phyloP scores from a whole-genome alignment of 2,888 invertebrate genomes.

The Andrena trimmerana region DNA sequence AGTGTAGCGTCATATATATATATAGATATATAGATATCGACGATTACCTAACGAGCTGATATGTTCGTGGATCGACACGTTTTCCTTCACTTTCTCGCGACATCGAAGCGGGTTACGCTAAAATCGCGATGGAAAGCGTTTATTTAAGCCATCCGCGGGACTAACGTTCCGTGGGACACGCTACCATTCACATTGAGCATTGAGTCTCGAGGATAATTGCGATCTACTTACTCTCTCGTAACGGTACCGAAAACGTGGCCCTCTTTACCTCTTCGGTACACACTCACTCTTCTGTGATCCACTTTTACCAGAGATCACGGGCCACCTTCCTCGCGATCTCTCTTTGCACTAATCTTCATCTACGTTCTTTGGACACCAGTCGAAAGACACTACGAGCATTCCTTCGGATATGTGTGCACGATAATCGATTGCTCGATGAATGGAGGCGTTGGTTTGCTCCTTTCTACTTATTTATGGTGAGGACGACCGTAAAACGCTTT shows the following conservation, averaged over 20 bases:
- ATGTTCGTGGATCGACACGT: constrained; percentile 48
- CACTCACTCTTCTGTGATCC: neutral
- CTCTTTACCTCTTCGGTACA: constrained; percentile 9
- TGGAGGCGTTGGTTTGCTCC: neutral
- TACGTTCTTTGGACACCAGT: neutral
- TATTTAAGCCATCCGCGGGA: constrained; percentile 15
- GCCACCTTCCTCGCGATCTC: neutral
- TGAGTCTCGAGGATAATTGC: constrained; percentile 45
- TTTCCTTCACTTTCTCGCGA: constrained; percentile 17
- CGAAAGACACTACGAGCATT: neutral
- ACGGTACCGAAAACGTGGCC: constrained; percentile 46
- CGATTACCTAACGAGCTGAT: constrained; percentile 54
- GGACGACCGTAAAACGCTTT: constrained; percentile 52
- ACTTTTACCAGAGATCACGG: neutral
- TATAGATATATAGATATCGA: constrained; percentile 29
- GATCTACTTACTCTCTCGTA: constrained; percentile 23
- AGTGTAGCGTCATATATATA: constrained; percentile 15
- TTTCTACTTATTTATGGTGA: neutral
- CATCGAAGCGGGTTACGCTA: constrained; percentile 38
- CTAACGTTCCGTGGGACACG: neutral
- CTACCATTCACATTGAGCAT: neutral
- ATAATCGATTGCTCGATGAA: neutral
- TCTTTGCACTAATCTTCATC: neutral
- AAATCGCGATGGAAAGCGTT: constrained; percentile 49
- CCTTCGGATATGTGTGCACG: too few species aligned